Conservation (phyloP, 2,113 vertebrate species). For the Calonectris borealis region DNA sequence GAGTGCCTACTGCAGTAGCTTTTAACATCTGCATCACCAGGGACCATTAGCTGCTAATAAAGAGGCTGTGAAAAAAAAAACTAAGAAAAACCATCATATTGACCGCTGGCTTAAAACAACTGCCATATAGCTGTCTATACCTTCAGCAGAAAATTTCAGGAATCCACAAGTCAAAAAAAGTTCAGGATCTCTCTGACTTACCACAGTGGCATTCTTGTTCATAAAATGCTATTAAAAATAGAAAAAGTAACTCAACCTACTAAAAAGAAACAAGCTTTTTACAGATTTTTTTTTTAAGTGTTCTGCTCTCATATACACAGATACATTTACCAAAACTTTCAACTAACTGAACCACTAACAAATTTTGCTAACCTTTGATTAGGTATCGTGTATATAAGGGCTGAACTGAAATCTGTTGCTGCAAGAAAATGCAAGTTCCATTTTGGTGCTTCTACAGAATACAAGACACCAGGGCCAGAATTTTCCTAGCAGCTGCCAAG, state of each 20-base stretch:
- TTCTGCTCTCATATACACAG: neutral
- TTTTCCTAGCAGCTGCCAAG: neutral
- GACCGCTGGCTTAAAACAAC: neutral
- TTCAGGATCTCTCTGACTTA: neutral
- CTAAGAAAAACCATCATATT: neutral
- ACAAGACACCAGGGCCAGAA: neutral
- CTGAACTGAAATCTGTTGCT: neutral
- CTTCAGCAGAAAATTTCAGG: neutral
- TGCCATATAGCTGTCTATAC: neutral
- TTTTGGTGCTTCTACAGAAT: neutral
- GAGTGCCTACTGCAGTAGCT: neutral
- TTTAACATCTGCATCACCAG: neutral
- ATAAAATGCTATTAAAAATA: neutral
- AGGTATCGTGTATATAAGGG: neutral
- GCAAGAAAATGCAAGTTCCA: neutral
- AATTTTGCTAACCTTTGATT: neutral
- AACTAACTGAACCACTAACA: neutral
- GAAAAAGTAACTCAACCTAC: neutral
- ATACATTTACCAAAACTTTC: neutral
- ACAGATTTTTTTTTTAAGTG: neutral
- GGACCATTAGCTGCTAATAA: neutral
- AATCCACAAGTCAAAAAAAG: neutral
- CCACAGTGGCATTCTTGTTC: neutral
- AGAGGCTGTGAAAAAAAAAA: neutral
- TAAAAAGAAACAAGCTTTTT: neutral